Percentiles rank a stretch among this genome's conserved stretches.
These are phyloP conservation scores for Troilus luridus DNA, from an alignment of 2,888 invertebrate genomes.

Conservation along the genomic window DNA sequence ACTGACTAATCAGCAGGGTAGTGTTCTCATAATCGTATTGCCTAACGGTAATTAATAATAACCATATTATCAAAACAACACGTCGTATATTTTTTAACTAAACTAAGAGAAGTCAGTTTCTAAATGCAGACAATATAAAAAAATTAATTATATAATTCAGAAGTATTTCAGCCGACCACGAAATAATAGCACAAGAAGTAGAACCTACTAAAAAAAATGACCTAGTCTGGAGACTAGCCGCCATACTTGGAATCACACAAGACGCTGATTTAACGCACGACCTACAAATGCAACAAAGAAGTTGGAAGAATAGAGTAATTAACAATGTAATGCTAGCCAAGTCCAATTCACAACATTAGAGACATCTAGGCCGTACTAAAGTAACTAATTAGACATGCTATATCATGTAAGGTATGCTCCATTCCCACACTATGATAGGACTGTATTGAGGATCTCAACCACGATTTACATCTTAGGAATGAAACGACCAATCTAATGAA, in stretches of 20 bases:
- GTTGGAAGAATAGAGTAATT: neutral
- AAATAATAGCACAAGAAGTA: neutral
- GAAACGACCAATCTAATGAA: neutral
- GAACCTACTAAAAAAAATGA: neutral
- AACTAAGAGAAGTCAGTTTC: too few species aligned
- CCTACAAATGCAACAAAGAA: slow-evolving; percentile 6
- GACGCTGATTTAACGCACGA: neutral
- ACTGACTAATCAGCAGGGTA: too few species aligned
- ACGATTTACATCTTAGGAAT: neutral
- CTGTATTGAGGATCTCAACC: neutral
- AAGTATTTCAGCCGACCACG: neutral
- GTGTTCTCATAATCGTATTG: too few species aligned
- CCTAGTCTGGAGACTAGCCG: neutral
- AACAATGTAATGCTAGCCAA: neutral
- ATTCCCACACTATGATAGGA: neutral
- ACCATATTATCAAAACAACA: too few species aligned
- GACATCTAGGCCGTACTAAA: neutral
- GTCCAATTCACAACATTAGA: neutral
- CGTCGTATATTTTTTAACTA: too few species aligned
- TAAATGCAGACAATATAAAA: neutral
- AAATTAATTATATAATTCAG: neutral
- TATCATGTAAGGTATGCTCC: neutral
- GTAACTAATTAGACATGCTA: too few species aligned
- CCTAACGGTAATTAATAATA: too few species aligned
- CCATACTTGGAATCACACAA: neutral